Conservation (phyloP, 1,140 invertebrate species). For the Hypothenemus hampei region DNA sequence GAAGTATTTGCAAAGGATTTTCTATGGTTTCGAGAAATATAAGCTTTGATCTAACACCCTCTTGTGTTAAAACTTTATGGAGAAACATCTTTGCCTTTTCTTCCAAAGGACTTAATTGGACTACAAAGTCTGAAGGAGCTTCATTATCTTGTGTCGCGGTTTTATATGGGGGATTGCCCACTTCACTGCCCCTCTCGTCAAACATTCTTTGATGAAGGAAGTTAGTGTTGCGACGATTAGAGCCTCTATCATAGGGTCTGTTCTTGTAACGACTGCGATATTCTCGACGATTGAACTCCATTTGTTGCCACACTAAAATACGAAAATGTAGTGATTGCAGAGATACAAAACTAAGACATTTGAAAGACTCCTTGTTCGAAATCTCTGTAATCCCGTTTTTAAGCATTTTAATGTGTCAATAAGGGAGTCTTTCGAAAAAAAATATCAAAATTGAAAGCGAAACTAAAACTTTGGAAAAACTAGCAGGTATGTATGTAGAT, state of each 20-base stretch:
- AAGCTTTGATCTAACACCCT: conserved; percentile 19
- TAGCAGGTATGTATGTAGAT: too few species aligned
- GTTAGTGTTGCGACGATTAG: not conserved
- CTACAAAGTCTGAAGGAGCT: not conserved
- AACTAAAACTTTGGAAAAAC: too few species aligned
- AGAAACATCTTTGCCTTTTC: conserved; percentile 19
- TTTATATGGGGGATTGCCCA: not conserved
- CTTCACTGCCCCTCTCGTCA: conserved; percentile 14
- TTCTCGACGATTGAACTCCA: conserved; percentile 9
- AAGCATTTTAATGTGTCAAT: too few species aligned
- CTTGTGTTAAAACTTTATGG: conserved; percentile 11
- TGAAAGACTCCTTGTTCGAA: too few species aligned
- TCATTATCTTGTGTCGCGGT: not conserved
- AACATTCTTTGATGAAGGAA: conserved; percentile 10
- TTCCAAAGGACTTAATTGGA: conserved; percentile 11
- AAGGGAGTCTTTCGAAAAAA: too few species aligned
- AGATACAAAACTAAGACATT: too few species aligned
- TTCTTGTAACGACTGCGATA: not conserved
- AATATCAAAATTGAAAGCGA: too few species aligned
- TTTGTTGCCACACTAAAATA: conserved; percentile 3
- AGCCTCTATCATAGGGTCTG: conserved; percentile 11
- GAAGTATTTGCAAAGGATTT: conserved; percentile 11
- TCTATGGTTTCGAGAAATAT: conserved; percentile 19
- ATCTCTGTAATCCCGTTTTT: too few species aligned
- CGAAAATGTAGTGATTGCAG: not conserved